Conservation (phyloP, 2,888 invertebrate genomes). For the Esperia sulphurella region DNA sequence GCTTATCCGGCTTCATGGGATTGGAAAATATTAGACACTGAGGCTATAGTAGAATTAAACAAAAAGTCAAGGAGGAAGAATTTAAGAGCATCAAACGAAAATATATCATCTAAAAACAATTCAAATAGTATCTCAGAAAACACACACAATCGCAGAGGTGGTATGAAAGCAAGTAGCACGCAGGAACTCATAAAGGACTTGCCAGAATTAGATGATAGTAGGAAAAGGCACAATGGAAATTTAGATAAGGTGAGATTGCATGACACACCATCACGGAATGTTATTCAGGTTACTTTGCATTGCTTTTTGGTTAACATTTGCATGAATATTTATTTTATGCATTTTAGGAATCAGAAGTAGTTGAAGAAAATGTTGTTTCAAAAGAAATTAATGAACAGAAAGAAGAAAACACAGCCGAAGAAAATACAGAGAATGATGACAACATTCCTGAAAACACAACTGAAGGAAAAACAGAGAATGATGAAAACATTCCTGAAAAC, state of each 20-base stretch:
- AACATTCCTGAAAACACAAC: slow-evolving; percentile 11
- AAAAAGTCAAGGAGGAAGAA: slow-evolving; percentile 64
- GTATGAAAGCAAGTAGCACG: slow-evolving; percentile 68
- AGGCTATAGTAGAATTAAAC: slow-evolving; percentile 60
- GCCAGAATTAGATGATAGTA: slow-evolving; percentile 59
- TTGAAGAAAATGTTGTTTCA: slow-evolving; percentile 18
- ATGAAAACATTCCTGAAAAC: slow-evolving; percentile 16
- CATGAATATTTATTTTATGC: slow-evolving; percentile 61
- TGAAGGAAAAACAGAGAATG: slow-evolving; percentile 3
- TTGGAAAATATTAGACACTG: slow-evolving; percentile 82
- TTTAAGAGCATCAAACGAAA: slow-evolving; percentile 59
- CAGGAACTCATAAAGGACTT: slow-evolving; percentile 65
- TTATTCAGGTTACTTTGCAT: slow-evolving; percentile 58
- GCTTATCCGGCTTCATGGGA: slow-evolving; percentile 85
- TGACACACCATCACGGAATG: slow-evolving; percentile 40
- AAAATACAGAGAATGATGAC: slow-evolving; percentile 12
- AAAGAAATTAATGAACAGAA: slow-evolving; percentile 8
- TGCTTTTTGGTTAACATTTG: slow-evolving; percentile 66
- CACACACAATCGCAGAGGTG: slow-evolving; percentile 40
- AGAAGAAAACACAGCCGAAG: slow-evolving; percentile 3
- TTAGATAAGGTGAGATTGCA: slow-evolving; percentile 60
- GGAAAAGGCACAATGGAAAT: slow-evolving; percentile 28
- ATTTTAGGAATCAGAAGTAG: slow-evolving; percentile 59
- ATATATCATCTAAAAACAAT: slow-evolving; percentile 68
- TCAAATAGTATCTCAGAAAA: slow-evolving; percentile 63